Base-by-base conservation (phyloP, 35 echinoderm and acorn worm species). In the Heliocidaris tuberculata region DNA sequence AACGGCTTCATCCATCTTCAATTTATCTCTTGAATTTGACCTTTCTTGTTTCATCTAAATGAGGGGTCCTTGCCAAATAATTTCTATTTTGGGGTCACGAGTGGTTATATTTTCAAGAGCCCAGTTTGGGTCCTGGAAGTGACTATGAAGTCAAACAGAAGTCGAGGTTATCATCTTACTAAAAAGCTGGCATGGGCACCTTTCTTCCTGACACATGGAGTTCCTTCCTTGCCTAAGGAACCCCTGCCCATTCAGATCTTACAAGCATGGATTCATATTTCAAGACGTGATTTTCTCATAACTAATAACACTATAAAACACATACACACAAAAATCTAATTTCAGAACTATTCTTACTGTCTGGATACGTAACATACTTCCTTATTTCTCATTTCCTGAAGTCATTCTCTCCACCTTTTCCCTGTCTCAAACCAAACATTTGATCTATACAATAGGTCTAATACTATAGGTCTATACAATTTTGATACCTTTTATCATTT, bases 131-230 rank as follows among this genome's bases (percentile, higher is more conserved):
- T 78, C 27, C 15, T 78, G 65, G 65, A 78, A n/a, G 65, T 78
- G 65, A 78, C 16, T 19, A 24, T 24, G 65, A n/a, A 78, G 65
- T 78, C 65, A 78, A 78, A 78, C 65, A 78, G 21, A 78, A 78
- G 21, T 78, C 65, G 65, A 78, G 65, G 65, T 78, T 78, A 78
- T 78, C 65, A 78, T 78, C 27, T 78, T 78, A 78, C 65, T 78
- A 78, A 78, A 78, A 78, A 78, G 6, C 17, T 78, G 65, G 65
- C 65, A 17, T n/a, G 21, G 7, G 27, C 19, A 78, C 27, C 65
- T 27, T 78, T 78, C 65, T 78, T n/a, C 65, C 65, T 19, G 65
- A 78, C 65, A 42, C 35, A 42, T 42, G 24, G 65, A 78, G 65
- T 78, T 78, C 65, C 65, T 78, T 78, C 65, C 65, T 78, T 78